These are phyloP conservation scores for Campodea augens DNA, from an alignment of 1,140 invertebrate genomes.

Conservation along the genomic window DNA sequence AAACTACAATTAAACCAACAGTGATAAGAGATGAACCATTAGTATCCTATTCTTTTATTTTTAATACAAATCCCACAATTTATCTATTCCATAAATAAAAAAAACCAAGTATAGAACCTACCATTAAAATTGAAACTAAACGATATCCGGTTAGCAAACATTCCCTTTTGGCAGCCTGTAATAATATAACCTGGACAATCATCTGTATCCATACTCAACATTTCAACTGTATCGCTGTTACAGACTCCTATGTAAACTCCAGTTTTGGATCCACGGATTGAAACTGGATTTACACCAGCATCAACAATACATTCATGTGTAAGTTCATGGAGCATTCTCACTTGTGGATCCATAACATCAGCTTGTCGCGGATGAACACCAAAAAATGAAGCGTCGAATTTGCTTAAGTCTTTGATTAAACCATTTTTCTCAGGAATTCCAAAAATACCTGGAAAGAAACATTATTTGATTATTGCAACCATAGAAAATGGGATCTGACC, in stretches of 20 bases:
- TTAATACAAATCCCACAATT: no score
- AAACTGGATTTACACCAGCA: conserved; percentile 51
- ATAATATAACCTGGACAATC: conserved; percentile 77
- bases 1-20: no score
- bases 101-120: no score
- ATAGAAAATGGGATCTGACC: neutral
- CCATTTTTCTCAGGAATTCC: conserved; percentile 8
- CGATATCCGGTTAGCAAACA: conserved; percentile 92
- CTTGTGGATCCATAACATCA: conserved; percentile 31
- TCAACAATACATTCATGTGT: conserved; percentile 21
- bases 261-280: conserved; percentile 61
- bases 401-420: conserved; percentile 9
- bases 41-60: no score
- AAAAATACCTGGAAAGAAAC: conserved; percentile 6
- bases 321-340: conserved; percentile 28
- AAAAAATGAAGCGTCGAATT: conserved; percentile 37
- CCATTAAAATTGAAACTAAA: conserved; percentile 81
- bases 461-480: neutral
- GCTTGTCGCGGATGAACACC: conserved; percentile 29
- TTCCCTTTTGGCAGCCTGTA: conserved; percentile 76
- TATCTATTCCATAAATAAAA: no score
- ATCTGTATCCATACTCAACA: conserved; percentile 50
- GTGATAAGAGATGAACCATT: no score
- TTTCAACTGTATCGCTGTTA: conserved; percentile 64
- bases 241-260: conserved; percentile 83